A percentile compares a stretch with the other conserved stretches of the same genome.
These are phyloP conservation scores for Poicephalus gulielmi DNA, from an alignment of 2,113 vertebrate genomes.

Conservation along the genomic window DNA sequence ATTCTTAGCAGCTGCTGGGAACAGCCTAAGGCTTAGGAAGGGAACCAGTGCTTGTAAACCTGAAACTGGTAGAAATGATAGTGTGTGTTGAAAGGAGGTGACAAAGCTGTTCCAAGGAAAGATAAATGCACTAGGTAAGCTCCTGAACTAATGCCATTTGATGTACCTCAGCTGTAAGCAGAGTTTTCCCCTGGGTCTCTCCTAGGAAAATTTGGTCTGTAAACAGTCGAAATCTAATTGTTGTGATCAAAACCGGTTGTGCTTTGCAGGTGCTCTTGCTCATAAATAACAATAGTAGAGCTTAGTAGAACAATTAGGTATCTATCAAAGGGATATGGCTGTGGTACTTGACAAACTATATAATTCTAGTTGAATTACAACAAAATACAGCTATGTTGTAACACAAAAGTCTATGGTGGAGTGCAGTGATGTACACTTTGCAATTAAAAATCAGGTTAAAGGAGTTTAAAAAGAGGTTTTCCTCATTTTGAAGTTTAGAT, in stretches of 20 bases:
- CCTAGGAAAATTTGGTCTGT: background rate
- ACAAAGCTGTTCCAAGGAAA: background rate
- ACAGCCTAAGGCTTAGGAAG: background rate
- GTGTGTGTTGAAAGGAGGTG: background rate
- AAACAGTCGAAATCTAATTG: background rate
- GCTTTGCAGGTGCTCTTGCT: background rate
- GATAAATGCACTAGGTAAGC: background rate
- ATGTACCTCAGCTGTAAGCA: background rate
- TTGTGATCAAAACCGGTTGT: background rate
- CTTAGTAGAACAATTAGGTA: background rate
- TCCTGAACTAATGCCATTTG: background rate
- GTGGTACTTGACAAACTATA: background rate
- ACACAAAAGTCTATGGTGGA: background rate
- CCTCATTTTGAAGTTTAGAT: background rate
- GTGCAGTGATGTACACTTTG: background rate
- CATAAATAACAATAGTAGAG: background rate
- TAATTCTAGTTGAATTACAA: background rate
- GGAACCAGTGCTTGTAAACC: background rate
- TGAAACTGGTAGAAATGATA: background rate
- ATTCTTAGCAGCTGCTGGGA: background rate
- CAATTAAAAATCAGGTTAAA: background rate
- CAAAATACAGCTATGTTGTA: background rate
- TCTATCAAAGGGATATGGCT: background rate
- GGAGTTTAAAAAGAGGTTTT: background rate
- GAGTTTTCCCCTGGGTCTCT: background rate